Evolutionary conservation across 2,797 vertebrate species (phyloP).

Genomic region (Eutrigla gurnardus): DNA sequence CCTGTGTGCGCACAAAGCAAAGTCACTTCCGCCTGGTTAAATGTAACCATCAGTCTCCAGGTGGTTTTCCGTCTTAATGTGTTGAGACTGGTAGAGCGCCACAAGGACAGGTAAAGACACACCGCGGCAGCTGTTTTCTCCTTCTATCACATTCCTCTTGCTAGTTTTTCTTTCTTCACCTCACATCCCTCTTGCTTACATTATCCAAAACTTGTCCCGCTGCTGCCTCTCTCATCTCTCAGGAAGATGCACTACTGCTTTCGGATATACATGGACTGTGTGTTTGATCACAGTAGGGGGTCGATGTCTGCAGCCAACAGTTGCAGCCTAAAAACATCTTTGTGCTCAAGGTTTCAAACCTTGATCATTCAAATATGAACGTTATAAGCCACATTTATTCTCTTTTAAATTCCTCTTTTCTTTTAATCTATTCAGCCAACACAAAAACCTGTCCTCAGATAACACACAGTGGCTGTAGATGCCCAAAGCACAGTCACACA

Average conservation of each 20-base stretch:
- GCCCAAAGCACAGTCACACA: slow-evolving; percentile 6
- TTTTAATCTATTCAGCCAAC: neutral
- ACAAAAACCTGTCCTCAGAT: slow-evolving; percentile 31
- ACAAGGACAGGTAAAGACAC: slow-evolving; percentile 42
- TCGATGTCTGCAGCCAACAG: neutral
- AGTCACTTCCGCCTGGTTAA: slow-evolving; percentile 12
- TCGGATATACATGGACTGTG: neutral
- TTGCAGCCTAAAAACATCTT: neutral
- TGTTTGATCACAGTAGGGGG: neutral
- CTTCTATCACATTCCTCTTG: slow-evolving; percentile 36
- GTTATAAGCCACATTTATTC: neutral
- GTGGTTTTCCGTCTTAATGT: slow-evolving; percentile 48
- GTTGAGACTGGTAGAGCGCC: slow-evolving; percentile 33
- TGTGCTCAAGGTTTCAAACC: slow-evolving; percentile 1
- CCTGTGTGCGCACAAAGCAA: slow-evolving; percentile 23
- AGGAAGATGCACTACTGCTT: neutral
- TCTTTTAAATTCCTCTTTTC: neutral
- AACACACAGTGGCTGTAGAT: neutral
- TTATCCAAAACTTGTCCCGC: neutral
- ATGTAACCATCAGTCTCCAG: slow-evolving; percentile 56
- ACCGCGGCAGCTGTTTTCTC: slow-evolving; percentile 56
- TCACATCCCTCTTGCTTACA: slow-evolving; percentile 14
- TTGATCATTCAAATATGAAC: neutral
- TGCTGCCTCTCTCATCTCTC: neutral
- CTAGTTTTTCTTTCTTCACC: slow-evolving; percentile 19